A percentile compares a stretch with the other conserved stretches of the same genome.
Evolutionary conservation across 64 coral and sea anemone genomes (phyloP).

Genomic region (Montipora cactus): DNA sequence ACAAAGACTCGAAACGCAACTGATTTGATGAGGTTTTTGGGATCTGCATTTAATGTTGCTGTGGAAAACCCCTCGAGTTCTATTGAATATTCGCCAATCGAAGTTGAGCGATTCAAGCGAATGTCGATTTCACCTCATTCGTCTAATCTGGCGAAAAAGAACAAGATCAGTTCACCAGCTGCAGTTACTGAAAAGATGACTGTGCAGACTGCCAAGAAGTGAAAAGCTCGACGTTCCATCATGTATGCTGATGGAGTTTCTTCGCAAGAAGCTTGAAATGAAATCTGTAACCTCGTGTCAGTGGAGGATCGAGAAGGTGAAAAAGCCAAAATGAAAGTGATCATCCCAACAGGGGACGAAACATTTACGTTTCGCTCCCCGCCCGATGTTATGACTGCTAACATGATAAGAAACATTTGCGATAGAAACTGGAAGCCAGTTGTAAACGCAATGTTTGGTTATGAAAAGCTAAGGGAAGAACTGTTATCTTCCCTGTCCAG

Average conservation of each 20-base stretch:
- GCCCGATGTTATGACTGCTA: neutral
- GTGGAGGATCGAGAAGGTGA: neutral
- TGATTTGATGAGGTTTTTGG: neutral
- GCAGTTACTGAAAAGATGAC: neutral
- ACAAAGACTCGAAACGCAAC: slow-evolving; percentile 4
- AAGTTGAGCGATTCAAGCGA: neutral
- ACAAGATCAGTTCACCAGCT: neutral
- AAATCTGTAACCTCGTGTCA: neutral
- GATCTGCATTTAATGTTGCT: neutral
- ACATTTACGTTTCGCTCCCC: neutral
- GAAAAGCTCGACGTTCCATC: neutral
- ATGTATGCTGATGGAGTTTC: neutral
- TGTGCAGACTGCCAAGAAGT: neutral
- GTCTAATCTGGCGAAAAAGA: neutral
- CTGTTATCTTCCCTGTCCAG: neutral
- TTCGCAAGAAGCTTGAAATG: neutral
- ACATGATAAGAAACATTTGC: neutral
- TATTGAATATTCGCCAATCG: neutral
- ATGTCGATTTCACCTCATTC: slow-evolving; percentile 29
- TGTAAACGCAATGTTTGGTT: neutral
- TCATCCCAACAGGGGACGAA: neutral
- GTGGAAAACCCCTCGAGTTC: neutral
- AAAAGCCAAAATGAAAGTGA: neutral
- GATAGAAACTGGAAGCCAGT: slow-evolving; percentile 5
- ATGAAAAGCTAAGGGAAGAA: neutral